Evolutionary conservation across 2,113 vertebrate genomes (phyloP), one percentile per base, ranked within the genome.

Genomic region (Salvelinus alpinus): DNA sequence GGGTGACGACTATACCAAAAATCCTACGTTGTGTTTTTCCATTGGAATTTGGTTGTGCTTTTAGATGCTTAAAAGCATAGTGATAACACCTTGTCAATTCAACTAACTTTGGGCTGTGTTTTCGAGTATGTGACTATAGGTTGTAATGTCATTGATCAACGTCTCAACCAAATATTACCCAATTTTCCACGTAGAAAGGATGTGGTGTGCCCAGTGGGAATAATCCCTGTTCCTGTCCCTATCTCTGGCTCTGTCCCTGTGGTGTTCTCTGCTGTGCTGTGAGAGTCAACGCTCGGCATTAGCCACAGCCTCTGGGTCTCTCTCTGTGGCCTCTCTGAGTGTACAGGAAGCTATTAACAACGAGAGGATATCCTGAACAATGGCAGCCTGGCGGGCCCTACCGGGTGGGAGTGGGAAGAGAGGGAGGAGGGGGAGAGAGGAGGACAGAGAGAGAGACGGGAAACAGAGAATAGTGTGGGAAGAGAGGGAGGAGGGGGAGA

Each of bases 291-390:
- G 29, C 74, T 73, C 75, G 80, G 72, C 82, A 85, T 87, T 81
- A 88, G 84, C 86, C 88, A 82, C 78, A 72, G 77, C 78, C 67
- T 80, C 79, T 82, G 25, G 38, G 78, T 82, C 9, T 85, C 84
- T 88, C 78, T 82, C 80, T 83, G 82, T 85, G 82, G 88, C 81
- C 84, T 85, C 86, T 87, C 80, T 90, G 86, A 89, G 90, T 92
- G 91, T 87, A 88, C 92, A 94, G 94, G 93, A 94, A 94, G 82
- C 93, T 91, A 94, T 94, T 93, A 92, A 93, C 88, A 92, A 93
- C 91, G 88, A 91, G 90, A 89, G 93, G 91, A 93, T 92, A 92
- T 94, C 91, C 93, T 93, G 90, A 82, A 93, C 92, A 91, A 90
- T 90, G 86, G 90, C 80, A 74, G 84, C 82, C 88, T 34, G 80